Base-by-base conservation (phyloP, 2,888 invertebrate genomes). In the Deroplatys truncata region DNA sequence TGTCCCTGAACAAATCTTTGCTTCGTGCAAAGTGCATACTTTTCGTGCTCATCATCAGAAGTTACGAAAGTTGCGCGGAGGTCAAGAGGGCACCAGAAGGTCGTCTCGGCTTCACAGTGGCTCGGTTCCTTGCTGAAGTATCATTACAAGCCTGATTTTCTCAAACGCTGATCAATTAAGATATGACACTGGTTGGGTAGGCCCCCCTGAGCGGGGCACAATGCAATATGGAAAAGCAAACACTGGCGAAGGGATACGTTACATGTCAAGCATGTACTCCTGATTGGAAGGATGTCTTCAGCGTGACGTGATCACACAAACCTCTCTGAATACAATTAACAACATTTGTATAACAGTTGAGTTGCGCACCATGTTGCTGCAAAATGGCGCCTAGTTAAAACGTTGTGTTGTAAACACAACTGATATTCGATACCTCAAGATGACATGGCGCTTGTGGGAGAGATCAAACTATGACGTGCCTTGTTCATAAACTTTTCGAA, bases 61-160 rank as follows among this genome's bases (percentile, higher is more conserved):
- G 20, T 72, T 72, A 72, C 56, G 56, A 72, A 72, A 72, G 20
- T 72, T 16, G 20, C 20, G 56, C 56, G 16, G 56, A 72, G 56
- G 56, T 72, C 56, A 72, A 43, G 56, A 72, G 56, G 56, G 16
- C 56, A 72, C 20, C 5, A 72, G 56, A 72, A 25, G 56, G 56
- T 72, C 56, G 56, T 72, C 56, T 72, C 56, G 25, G 2, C 25
- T 25, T 72, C 16, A 72, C 56, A 72, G 56, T 72, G 56, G 56
- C 56, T 72, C 2, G 56, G 7, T 72, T 72, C 2, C 56, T 72
- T 72, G 56, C 16, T 20, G 56, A 20, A 43, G 72, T 82, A 72
- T 86, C 86, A 86, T 86, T 86, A 86, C 86, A 86, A 86, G 28
- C 82, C 49, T 86, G 86, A 86, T 82, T 86, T 86, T 82, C 15